Conservation (phyloP, 2,888 invertebrate species). For the Andrena dorsata region DNA sequence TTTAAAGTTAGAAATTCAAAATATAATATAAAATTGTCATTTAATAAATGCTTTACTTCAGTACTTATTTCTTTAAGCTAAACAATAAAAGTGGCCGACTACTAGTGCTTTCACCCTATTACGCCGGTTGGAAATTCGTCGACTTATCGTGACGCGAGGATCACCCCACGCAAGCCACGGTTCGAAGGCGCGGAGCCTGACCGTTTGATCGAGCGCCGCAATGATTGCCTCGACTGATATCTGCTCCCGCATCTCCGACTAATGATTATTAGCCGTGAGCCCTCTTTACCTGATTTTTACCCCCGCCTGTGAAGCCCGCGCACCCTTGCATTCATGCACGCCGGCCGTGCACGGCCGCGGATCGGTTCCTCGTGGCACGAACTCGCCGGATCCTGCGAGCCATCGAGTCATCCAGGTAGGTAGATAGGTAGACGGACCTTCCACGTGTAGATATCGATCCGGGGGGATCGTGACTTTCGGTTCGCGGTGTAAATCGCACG, state of each 20-base stretch:
- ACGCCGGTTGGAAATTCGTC: conserved; percentile 31
- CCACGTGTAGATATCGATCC: conserved; percentile 55
- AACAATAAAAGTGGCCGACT: too few relatives aligned
- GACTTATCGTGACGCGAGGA: conserved; percentile 60
- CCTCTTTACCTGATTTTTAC: conserved; percentile 69
- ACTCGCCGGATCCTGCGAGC: conserved; percentile 33
- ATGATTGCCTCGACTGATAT: conserved; percentile 79
- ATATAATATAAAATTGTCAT: too few relatives aligned
- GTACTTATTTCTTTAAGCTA: too few relatives aligned
- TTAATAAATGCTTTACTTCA: too few relatives aligned
- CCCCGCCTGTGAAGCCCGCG: conserved; percentile 62
- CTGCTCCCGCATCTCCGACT: conserved; percentile 79
- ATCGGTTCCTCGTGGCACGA: conserved; percentile 70
- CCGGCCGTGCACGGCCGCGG: conserved; percentile 41
- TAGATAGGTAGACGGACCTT: conserved; percentile 55
- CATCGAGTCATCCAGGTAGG: conserved; percentile 70
- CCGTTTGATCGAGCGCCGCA: conserved; percentile 78
- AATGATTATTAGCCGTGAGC: conserved; percentile 80
- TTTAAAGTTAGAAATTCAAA: too few relatives aligned
- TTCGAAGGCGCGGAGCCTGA: conserved; percentile 43
- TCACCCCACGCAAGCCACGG: conserved; percentile 34
- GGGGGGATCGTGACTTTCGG: conserved; percentile 70
- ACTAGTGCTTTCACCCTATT: not conserved
- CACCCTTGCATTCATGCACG: conserved; percentile 62
- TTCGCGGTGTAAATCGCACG: conserved; percentile 69